Base-by-base conservation (phyloP, 2,888 invertebrate genomes). In the Palloptera scutellata region DNA sequence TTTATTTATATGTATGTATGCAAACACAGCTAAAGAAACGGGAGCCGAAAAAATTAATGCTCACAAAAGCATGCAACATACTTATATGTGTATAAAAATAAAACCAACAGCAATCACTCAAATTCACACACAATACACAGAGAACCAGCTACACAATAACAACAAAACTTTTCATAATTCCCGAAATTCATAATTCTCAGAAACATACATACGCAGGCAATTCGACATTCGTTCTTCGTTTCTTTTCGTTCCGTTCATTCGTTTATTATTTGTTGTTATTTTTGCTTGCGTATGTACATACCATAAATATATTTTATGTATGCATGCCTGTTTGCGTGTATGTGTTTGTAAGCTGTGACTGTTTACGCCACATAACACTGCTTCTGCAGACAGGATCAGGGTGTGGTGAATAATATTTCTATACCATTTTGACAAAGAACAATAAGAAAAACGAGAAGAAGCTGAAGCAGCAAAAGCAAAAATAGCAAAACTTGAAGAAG, bases 401-500 rank as follows among this genome's bases (percentile, higher is more conserved):
- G 82, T 82, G 82, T 81, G 81, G 81, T 81, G 81, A 81, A 76
- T 82, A 77, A 74, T 74, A 68, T 72, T 72, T 72, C 67, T 68
- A 58, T 66, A 70, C 61, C 66, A 70, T 40, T 61, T 61, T 53
- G 17, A 43, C 11, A 52, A 57, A 12, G 11, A 12, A 8, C 48
- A 60, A 12, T 55, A 57, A 15, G 57, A 30, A 20, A 52, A 43
- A 55, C 19, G 2, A 17, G 15, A 52, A 64, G 41, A 51, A 64
- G 57, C 41, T 10, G 42, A 62, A 67, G 57, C 11, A 57, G 52
- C 61, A 45, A 12, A 19, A 53, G 43, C 17, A 53, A 41, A 52
- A 11, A 15, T 42, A 43, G 41, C 52, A 30, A 4, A 48, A 52
- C 12, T 5, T n/a, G 40, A 60, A 4, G 19, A 20, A 12, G 51